These are phyloP conservation scores for Morone chrysops DNA, from an alignment of 2,113 vertebrate species.

Conservation along the genomic window DNA sequence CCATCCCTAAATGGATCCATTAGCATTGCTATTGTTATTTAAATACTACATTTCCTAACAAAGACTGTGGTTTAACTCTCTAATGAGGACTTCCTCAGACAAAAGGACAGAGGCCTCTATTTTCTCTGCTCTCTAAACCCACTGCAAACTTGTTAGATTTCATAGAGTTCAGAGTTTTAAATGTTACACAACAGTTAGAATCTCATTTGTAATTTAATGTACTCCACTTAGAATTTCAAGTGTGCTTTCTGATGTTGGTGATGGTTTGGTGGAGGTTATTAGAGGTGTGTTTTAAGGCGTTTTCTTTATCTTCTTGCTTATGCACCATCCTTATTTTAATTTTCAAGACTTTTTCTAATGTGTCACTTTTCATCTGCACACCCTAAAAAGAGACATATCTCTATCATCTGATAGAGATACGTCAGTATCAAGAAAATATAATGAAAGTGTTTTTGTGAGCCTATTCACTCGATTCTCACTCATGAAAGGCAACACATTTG, in stretches of 20 bases:
- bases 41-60: constrained; percentile 84
- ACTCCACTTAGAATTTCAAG: neutral
- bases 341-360: neutral
- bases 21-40: constrained; percentile 86
- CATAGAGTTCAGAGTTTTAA: neutral
- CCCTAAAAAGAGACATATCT: neutral
- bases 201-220: constrained; percentile 1
- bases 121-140: constrained; percentile 59
- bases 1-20: constrained; percentile 74
- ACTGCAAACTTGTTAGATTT: constrained; percentile 35
- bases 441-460: too few species aligned
- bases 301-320: too few species aligned
- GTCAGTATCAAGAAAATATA: neutral
- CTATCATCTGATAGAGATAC: neutral
- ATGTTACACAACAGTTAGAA: neutral
- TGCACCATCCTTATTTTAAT: too few species aligned
- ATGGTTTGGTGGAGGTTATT: neutral
- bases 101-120: constrained; percentile 72
- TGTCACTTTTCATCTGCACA: neutral
- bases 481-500: neutral
- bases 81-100: constrained; percentile 81
- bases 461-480: neutral
- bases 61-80: constrained; percentile 82
- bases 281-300: neutral
- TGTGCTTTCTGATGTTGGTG: neutral